Base-by-base conservation (phyloP, 1,140 invertebrate genomes). In the Metaphire vulgaris region DNA sequence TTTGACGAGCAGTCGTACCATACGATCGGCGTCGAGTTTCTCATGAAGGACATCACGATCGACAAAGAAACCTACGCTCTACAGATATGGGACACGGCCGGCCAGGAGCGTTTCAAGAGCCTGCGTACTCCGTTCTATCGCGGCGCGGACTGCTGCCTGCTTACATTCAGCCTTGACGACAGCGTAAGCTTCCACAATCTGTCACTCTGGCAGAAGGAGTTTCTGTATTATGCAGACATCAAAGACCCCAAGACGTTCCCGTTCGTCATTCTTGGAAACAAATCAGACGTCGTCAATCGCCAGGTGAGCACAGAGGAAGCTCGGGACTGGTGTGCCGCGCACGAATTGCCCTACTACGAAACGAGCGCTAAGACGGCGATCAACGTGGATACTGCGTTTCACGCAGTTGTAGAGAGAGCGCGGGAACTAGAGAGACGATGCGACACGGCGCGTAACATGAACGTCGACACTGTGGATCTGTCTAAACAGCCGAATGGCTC, bases 291-390 rank as follows among this genome's bases (percentile, higher is more conserved):
- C 56, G n/a, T 28, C 12, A 82, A 82, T 30, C 80, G 82, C 64
- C 76, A 83, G 21, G 77, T 74, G 14, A 82, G 85, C n/a, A 73
- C 76, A n/a, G 74, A 77, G 31, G 83, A 95, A 82, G 41, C 41
- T 12, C 6, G 96, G 84, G 92, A 95, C 80, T 99, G 97, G 97
- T 98, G 97, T 89, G 92, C 95, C 84, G 91, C 90, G 79, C 98
- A 98, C 85, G 93, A 95, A 86, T 95, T 98, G 83, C 97, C 97
- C 65, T 99, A 98, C 86, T 99, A 97, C 88, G 97, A 99, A 89
- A 99, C 96, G 64, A 96, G 94, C 88, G 97, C 97, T 80, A 99
- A 98, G 88, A 96, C 98, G 86, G 93, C 94, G 69, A 92, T 96
- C 69, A 98, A 99, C 86, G 96, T 99, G 66, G 96, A 98, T 85